Conservation (phyloP, 2,113 vertebrate genomes). For the Xiphophorus hellerii region DNA sequence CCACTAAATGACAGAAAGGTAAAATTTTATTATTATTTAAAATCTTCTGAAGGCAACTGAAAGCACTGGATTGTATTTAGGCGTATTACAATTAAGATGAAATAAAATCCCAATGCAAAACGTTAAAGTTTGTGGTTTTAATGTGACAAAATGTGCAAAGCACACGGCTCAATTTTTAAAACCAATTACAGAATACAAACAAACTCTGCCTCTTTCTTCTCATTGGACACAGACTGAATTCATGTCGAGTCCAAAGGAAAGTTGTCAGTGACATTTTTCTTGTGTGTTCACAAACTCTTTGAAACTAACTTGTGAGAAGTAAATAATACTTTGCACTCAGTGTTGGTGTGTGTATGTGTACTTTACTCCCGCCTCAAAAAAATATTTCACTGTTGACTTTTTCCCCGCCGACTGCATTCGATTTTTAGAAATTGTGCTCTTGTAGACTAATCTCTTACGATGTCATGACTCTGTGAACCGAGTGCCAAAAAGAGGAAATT, state of each 20-base stretch:
- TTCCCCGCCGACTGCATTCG: slow-evolving; percentile 11
- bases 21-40: too few species aligned
- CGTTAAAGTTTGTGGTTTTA: not conserved
- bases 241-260: slow-evolving; percentile 40
- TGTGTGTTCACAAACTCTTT: slow-evolving; percentile 48
- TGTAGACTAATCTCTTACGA: slow-evolving; percentile 17
- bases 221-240: slow-evolving; percentile 47
- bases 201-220: slow-evolving; percentile 35
- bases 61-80: not conserved
- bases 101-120: not conserved
- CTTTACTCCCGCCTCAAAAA: slow-evolving; percentile 20
- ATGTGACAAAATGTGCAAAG: not conserved
- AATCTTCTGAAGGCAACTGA: too few species aligned
- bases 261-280: slow-evolving; percentile 43
- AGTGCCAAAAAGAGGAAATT: slow-evolving; percentile 31
- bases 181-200: not conserved
- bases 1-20: too few species aligned
- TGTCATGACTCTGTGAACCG: slow-evolving; percentile 22
- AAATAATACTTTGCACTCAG: slow-evolving; percentile 75
- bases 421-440: slow-evolving; percentile 10
- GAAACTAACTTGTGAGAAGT: slow-evolving; percentile 65
- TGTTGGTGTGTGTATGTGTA: slow-evolving; percentile 29
- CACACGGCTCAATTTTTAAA: not conserved
- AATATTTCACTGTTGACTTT: slow-evolving; percentile 20
- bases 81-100: not conserved